Base-by-base conservation (phyloP, 2,888 invertebrate genomes). In the Ophraella communa region DNA sequence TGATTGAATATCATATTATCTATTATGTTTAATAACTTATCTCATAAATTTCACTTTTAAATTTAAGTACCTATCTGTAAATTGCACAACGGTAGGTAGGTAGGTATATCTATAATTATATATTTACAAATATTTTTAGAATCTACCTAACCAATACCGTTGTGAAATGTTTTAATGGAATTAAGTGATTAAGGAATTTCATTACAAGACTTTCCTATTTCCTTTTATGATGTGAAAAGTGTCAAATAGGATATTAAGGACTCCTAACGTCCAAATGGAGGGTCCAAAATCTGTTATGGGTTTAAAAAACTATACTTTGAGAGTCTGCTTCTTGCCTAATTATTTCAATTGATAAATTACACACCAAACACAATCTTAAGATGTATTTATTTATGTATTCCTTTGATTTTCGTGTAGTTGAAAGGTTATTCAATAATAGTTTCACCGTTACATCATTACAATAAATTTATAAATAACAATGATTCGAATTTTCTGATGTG, bases 391-490 rank as follows among this genome's bases (percentile, higher is more conserved):
- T n/a, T 39, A 39, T 45, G 8, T 21, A 45, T 45, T n/a, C 21
- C 8, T 10, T 4, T 4, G 2, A 45, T 45, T 45, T 5, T n/a
- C n/a, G n/a, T 47, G 17, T 2, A 47, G 17, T 4, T 2, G 21
- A 11, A 21, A 21, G 45, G 23, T 47, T 47, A 23, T 20, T 23
- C 11, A 21, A 47, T 47, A 18, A 47, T n/a, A n/a, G n/a, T 47
- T 47, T 47, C 20, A 18, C 45, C 10, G 20, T 47, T 47, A 47
- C 45, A 47, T 47, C 20, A 45, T 45, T 21, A 45, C 42, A 42
- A 42, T 45, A 18, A 23, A 21, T 47, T 47, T n/a, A 47, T 47
- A 47, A 47, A 47, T 47, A 45, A 47, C 21, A 23, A 47, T 10
- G 23, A 47, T 47, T 47, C n/a, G 20, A 18, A 47, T 18, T n/a